A percentile compares a stretch with the other conserved stretches of the same genome.
Conservation (phyloP, 2,888 invertebrate genomes). For the Dynastes grantii region DNA sequence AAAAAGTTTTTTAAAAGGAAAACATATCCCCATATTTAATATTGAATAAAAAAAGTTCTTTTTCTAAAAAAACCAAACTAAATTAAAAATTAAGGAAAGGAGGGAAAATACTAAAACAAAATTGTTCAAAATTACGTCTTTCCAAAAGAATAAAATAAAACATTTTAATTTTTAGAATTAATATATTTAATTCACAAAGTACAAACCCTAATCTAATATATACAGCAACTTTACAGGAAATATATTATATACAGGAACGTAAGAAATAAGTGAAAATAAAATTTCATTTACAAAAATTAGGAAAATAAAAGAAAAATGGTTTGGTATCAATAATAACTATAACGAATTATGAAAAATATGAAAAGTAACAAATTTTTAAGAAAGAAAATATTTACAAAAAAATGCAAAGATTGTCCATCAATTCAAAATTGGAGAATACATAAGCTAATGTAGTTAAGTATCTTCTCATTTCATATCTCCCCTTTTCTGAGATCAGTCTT, state of each 20-base stretch:
- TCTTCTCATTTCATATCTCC: slow-evolving; percentile 1
- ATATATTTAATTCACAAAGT: slow-evolving; percentile 43
- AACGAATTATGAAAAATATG: not conserved
- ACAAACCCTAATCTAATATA: slow-evolving; percentile 44
- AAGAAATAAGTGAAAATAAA: slow-evolving; percentile 18
- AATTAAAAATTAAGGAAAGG: too few relatives aligned
- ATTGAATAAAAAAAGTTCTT: too few relatives aligned
- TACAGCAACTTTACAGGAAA: slow-evolving; percentile 9
- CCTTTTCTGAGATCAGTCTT: slow-evolving; percentile 36
- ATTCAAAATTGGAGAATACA: not conserved
- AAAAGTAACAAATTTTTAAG: not conserved
- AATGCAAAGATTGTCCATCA: slow-evolving; percentile 11
- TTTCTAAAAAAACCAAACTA: too few relatives aligned
- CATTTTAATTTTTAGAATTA: not conserved
- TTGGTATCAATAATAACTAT: slow-evolving; percentile 33
- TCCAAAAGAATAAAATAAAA: not conserved
- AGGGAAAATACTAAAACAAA: too few relatives aligned
- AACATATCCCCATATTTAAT: too few relatives aligned
- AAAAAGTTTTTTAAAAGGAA: too few relatives aligned
- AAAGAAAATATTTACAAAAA: slow-evolving; percentile 18
- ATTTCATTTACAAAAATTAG: not conserved
- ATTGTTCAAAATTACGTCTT: too few relatives aligned
- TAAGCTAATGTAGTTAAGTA: slow-evolving; percentile 28
- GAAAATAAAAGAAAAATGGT: slow-evolving; percentile 13
- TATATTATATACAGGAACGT: slow-evolving; percentile 21